Base-by-base conservation (phyloP, 2,797 vertebrate genomes). In the Linurgus olivaceus region DNA sequence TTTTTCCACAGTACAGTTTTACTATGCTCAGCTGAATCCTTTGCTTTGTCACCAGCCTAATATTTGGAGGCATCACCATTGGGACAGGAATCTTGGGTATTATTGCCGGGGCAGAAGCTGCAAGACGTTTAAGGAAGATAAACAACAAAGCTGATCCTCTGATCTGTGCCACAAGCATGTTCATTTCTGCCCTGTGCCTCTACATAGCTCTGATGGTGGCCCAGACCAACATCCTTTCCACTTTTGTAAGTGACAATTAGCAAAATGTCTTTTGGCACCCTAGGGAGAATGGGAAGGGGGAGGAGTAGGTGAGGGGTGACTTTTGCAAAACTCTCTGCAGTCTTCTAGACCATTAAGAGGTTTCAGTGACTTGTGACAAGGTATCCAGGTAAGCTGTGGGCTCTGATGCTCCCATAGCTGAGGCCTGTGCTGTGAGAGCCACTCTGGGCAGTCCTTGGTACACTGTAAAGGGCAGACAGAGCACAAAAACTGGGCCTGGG, bases 151-250 rank as follows among this genome's bases (percentile, higher is more conserved):
- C 97, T 2, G 99, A 99, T 93, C 98, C 99, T 4, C 94, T 99
- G 88, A 98, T 99, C 97, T 99, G 99, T 16, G 98, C 98, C 3
- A 93, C 96, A 31, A 99, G 99, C 86, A 98, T 99, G 97, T 97
- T 99, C 16, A 80, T 97, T 31, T 98, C 98, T 1, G 96, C 98
- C 13, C 97, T 98, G 23, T 99, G 98, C 96, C 97, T 99, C 93
- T 98, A 98, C 52, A 31, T 98, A 74, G 97, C 98, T 73, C 97
- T 99, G 61, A 87, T 98, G 73, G 91, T 98, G 91, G 99, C 98
- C 20, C 96, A 97, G 33, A 90, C 23, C 7, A 98, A 90, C 95
- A 98, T 99, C 93, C 83, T 97, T 15, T 95, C 92, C 31, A 97
- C 98, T 79, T 99, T 99, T 5, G 99, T 99, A 98, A 98, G 99